Percentiles rank a stretch among this genome's conserved stretches.
These are phyloP conservation scores for Druon quercuslanigerum DNA, from an alignment of 1,140 invertebrate species.

Conservation along the genomic window DNA sequence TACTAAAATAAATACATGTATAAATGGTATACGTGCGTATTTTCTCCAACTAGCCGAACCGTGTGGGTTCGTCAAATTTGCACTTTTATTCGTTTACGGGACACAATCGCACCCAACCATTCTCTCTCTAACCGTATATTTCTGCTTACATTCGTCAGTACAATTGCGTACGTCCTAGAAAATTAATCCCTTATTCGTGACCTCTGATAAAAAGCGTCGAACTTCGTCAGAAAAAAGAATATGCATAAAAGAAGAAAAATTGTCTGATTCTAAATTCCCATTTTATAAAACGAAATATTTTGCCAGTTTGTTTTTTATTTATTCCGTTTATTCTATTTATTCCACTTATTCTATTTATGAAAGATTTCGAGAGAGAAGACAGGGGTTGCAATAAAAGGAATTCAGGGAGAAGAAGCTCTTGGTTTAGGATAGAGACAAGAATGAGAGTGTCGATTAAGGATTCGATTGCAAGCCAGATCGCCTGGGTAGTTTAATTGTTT, in stretches of 20 bases:
- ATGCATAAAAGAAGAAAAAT: too few species aligned
- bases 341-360: too few species aligned
- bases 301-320: too few species aligned
- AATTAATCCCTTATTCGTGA: slow-evolving; percentile 28
- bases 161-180: slow-evolving; percentile 17
- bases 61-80: slow-evolving; percentile 27
- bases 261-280: too few species aligned
- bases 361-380: too few species aligned
- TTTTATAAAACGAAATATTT: too few species aligned
- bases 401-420: not conserved
- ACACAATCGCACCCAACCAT: slow-evolving; percentile 14
- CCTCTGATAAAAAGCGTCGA: slow-evolving; percentile 10
- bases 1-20: not conserved
- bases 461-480: not conserved
- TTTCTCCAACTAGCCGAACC: not conserved
- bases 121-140: slow-evolving; percentile 9
- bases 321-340: too few species aligned
- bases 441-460: not conserved
- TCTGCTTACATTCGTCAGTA: slow-evolving; percentile 19
- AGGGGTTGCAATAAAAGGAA: too few species aligned
- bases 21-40: not conserved
- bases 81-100: slow-evolving; percentile 26
- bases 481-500: slow-evolving; percentile 22
- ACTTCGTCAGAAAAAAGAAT: not conserved
- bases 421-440: not conserved